Evolutionary conservation across 2,888 invertebrate species (phyloP).

Genomic region (Trachelus iudaicus): DNA sequence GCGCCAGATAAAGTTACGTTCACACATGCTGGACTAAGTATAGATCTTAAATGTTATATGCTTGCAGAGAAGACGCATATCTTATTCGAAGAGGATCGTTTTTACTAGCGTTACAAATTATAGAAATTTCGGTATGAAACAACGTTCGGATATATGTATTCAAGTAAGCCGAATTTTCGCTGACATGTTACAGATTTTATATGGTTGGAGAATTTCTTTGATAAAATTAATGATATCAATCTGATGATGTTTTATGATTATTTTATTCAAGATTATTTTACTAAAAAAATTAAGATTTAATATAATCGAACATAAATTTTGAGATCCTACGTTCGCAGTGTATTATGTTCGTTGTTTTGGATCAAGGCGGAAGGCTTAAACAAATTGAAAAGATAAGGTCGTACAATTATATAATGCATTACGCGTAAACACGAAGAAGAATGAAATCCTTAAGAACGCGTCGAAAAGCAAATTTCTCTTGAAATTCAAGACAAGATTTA

Average conservation of each 20-base stretch:
- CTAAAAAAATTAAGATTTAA: too few relatives aligned
- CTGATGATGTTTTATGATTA: not conserved
- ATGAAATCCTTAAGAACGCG: not conserved
- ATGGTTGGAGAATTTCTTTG: not conserved
- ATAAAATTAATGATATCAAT: not conserved
- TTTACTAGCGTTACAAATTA: too few relatives aligned
- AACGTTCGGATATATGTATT: too few relatives aligned
- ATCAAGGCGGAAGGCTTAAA: not conserved
- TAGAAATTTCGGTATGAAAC: too few relatives aligned
- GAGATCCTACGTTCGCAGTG: too few relatives aligned
- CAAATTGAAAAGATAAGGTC: not conserved
- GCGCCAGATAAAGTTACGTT: conserved; percentile 56
- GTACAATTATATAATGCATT: not conserved
- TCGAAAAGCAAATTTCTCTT: not conserved
- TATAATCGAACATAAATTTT: too few relatives aligned
- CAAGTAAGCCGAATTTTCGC: too few relatives aligned
- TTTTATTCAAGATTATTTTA: not conserved
- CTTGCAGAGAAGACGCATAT: not conserved
- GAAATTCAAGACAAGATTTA: not conserved
- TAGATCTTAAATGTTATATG: conserved; percentile 27
- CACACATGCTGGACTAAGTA: conserved; percentile 54
- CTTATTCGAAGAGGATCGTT: not conserved
- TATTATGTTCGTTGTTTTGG: not conserved
- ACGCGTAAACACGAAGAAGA: not conserved
- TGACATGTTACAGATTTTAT: too few relatives aligned